Evolutionary conservation across 2,888 invertebrate genomes (phyloP).

Genomic region (Scelioninae gen. 2): DNA sequence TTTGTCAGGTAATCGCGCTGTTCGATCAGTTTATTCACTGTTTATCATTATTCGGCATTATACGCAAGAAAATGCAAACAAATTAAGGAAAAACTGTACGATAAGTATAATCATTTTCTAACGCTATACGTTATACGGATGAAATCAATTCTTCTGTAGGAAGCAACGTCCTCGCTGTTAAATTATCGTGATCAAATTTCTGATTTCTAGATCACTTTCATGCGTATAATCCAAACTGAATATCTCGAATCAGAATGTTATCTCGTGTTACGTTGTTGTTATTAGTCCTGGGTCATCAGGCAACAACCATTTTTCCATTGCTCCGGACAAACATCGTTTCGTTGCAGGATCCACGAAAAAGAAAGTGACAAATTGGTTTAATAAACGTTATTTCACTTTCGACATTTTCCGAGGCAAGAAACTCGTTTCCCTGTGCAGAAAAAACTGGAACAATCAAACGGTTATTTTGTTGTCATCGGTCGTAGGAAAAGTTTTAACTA

Average conservation of each 20-base stretch:
- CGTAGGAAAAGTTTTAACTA: too few species aligned
- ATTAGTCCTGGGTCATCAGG: constrained; percentile 22
- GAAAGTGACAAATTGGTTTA: constrained; percentile 40
- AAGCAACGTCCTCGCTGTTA: constrained; percentile 40
- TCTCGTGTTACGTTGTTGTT: constrained; percentile 23
- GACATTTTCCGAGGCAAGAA: not conserved
- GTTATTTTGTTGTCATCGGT: constrained; percentile 9
- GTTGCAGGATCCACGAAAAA: constrained; percentile 7
- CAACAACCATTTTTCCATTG: constrained; percentile 18
- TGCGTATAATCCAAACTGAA: constrained; percentile 33
- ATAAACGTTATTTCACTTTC: constrained; percentile 24
- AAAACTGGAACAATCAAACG: constrained; percentile 14
- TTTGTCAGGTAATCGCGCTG: too few species aligned
- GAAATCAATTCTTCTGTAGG: constrained; percentile 16
- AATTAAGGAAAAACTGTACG: not conserved
- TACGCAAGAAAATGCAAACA: not conserved
- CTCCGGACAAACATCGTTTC: constrained; percentile 10
- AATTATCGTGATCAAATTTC: constrained; percentile 40
- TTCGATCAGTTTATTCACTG: too few species aligned
- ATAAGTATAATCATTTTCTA: constrained; percentile 2
- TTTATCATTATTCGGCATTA: too few species aligned
- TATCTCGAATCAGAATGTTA: constrained; percentile 31
- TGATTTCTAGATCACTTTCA: constrained; percentile 45
- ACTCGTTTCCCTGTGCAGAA: not conserved
- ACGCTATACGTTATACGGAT: too few species aligned